Percentiles rank a stretch among this genome's conserved stretches.
Evolutionary conservation across 2,797 vertebrate species (phyloP).

Genomic region (Rhodeus uyekii): DNA sequence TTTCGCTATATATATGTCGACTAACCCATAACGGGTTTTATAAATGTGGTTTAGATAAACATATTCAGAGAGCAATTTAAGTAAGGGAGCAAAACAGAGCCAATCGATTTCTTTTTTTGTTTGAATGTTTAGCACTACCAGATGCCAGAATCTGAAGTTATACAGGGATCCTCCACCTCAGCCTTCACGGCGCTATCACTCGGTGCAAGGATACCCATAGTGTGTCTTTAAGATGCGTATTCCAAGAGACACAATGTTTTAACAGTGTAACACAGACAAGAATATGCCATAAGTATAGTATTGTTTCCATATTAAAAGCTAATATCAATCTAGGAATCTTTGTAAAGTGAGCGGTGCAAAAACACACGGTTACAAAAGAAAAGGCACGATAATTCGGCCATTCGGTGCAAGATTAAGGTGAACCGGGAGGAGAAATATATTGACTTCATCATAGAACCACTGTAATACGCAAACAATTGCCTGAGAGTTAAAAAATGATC

Average conservation of each 20-base stretch:
- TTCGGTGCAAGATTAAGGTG: conserved; percentile 70
- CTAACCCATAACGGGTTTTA: neutral
- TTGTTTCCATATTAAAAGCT: conserved; percentile 60
- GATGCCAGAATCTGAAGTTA: conserved; percentile 51
- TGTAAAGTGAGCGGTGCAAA: conserved; percentile 63
- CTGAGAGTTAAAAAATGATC: conserved; percentile 73
- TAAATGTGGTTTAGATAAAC: neutral
- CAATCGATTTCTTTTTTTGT: conserved; percentile 13
- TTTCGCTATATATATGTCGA: neutral
- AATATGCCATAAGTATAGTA: conserved; percentile 57
- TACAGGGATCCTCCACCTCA: conserved; percentile 36
- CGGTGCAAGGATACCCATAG: conserved; percentile 43
- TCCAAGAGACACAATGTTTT: conserved; percentile 49
- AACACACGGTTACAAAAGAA: conserved; percentile 62
- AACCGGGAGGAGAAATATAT: conserved; percentile 65
- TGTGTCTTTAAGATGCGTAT: conserved; percentile 50
- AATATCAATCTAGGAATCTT: conserved; percentile 51
- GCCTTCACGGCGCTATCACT: conserved; percentile 47
- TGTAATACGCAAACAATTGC: conserved; percentile 70
- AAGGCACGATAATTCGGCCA: conserved; percentile 61
- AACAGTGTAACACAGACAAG: conserved; percentile 45
- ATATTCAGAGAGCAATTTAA: neutral
- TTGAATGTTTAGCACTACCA: conserved; percentile 14
- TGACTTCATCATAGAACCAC: conserved; percentile 68
- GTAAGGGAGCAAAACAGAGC: neutral